phyloP scores from a whole-genome alignment of 2,797 vertebrate genomes.

The Sparus aurata region DNA sequence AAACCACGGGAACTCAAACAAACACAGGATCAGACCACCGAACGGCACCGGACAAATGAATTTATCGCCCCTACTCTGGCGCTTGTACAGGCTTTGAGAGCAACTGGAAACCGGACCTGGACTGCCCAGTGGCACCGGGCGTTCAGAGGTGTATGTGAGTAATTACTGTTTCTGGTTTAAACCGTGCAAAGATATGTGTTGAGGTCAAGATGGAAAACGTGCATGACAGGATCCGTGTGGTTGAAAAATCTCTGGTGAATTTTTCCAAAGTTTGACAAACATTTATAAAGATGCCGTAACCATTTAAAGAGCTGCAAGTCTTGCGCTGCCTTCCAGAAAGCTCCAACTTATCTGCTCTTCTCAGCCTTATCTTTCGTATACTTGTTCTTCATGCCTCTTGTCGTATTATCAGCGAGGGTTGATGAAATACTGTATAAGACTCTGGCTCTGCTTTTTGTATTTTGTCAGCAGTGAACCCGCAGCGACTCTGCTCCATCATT shows the following conservation, averaged over 20 bases:
- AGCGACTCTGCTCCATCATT: constrained; percentile 37
- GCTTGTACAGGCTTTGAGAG: constrained; percentile 39
- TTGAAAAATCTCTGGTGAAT: not conserved
- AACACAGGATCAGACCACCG: constrained; percentile 51
- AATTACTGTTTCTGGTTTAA: constrained; percentile 12
- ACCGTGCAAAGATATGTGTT: not conserved
- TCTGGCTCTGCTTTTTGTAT: constrained; percentile 31
- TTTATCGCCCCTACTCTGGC: constrained; percentile 25
- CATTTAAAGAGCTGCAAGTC: not conserved
- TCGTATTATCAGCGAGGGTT: constrained; percentile 3
- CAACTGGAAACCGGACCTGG: constrained; percentile 41
- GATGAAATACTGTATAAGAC: constrained; percentile 26
- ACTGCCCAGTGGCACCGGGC: constrained; percentile 13
- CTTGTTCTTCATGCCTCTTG: not conserved
- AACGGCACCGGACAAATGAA: constrained; percentile 28
- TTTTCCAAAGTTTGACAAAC: not conserved
- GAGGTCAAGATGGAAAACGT: not conserved
- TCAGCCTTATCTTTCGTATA: not conserved
- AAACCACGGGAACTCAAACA: constrained; percentile 52
- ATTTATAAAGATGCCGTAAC: not conserved
- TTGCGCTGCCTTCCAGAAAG: not conserved
- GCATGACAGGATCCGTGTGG: not conserved
- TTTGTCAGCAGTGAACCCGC: constrained; percentile 41
- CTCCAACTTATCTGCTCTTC: not conserved
- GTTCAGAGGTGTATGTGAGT: constrained; percentile 57